A percentile compares a stretch with the other conserved stretches of the same genome.
Conservation (phyloP, 2,797 vertebrate genomes). For the Syndactyla subalaris region DNA sequence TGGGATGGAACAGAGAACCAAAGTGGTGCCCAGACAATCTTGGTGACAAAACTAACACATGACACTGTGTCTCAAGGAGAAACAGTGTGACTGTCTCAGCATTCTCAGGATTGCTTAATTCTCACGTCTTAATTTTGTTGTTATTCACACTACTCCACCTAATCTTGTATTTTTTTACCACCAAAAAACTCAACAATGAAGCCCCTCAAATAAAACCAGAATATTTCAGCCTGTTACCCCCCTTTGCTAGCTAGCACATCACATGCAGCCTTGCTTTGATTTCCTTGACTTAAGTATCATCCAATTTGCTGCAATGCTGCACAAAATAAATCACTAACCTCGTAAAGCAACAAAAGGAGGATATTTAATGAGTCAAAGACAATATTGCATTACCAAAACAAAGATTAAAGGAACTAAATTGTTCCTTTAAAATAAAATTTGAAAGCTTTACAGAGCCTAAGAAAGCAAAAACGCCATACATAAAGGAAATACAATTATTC, state of each 20-base stretch:
- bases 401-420: slow-evolving; percentile 28
- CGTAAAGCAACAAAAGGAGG: slow-evolving; percentile 5
- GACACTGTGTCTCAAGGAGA: background rate
- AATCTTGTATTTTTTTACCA: background rate
- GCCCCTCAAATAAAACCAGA: background rate
- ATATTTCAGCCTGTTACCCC: background rate
- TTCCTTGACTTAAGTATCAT: slow-evolving; percentile 23
- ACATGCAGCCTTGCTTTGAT: slow-evolving; percentile 15
- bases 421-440: slow-evolving; percentile 16
- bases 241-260: background rate
- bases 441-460: slow-evolving; percentile 14
- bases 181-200: fast-evolving
- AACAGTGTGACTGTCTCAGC: background rate
- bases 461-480: background rate
- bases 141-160: background rate
- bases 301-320: slow-evolving; percentile 35
- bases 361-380: slow-evolving; percentile 50
- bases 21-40: background rate
- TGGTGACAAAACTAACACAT: background rate
- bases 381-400: slow-evolving; percentile 14
- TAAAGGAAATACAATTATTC: slow-evolving; percentile 37
- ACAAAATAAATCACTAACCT: slow-evolving; percentile 56
- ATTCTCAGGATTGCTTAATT: background rate
- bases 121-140: background rate
- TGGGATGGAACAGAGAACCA: background rate